These are phyloP conservation scores for Bujurquina vittata DNA, from an alignment of 2,113 vertebrate genomes.

Conservation along the genomic window DNA sequence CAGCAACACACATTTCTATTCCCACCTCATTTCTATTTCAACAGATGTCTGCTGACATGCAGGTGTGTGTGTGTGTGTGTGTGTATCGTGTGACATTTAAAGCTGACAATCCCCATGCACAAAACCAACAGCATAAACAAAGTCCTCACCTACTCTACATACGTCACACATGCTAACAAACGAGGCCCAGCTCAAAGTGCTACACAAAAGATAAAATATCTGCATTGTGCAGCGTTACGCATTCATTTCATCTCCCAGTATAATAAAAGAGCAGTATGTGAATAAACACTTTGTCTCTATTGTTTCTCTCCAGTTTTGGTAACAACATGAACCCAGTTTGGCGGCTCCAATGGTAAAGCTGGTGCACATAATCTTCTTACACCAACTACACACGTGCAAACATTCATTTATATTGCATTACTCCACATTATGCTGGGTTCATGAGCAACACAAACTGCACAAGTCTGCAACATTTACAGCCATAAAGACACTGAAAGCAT, in stretches of 20 bases:
- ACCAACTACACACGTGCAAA: background rate
- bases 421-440: background rate
- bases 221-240: background rate
- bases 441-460: background rate
- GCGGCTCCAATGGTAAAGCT: background rate
- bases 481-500: background rate
- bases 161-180: background rate
- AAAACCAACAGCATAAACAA: background rate
- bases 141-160: background rate
- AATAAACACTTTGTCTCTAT: background rate
- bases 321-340: background rate
- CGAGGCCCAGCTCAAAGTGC: background rate
- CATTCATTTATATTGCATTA: background rate
- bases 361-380: slow-evolving; percentile 22
- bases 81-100: background rate
- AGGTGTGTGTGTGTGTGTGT: background rate
- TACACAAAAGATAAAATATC: background rate
- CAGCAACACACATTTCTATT: background rate
- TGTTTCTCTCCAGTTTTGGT: background rate
- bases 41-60: background rate
- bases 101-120: background rate
- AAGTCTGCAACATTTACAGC: too few species aligned
- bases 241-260: background rate
- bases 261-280: background rate
- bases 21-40: background rate